Evolutionary conservation across 1,140 invertebrate genomes (phyloP), one percentile per base, ranked within the genome.

Genomic region (Leptopilina boulardi): DNA sequence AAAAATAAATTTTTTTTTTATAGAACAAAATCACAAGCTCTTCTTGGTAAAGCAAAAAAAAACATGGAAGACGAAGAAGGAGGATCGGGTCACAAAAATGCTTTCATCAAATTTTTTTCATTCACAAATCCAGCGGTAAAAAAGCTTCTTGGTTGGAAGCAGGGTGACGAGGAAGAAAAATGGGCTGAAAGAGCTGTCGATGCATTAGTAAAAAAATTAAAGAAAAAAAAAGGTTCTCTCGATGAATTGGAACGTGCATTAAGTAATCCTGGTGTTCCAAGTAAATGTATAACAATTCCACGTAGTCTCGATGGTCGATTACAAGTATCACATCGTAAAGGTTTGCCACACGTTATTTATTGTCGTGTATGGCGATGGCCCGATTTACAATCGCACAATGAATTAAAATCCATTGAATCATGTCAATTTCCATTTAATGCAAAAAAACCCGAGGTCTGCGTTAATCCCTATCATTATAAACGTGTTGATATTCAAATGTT

Each of bases 141-240:
- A 89, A 98, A 99, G 88, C 92, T 99, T 15, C 92, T 99, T 11
- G 98, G 98, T 15, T 99, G 98, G 98, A 99, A 99, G 90, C 97
- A 97, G 90, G 98, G 98, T 76, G 98, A 99, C 85, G 98, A 99
- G 91, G 98, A 99, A 91, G 98, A 99, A 86, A 99, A 99, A 93
- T 99, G 99, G 98, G 98, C 98, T 3, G 98, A 99, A 87, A 99
- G 99, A 87, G 99, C 99, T 0, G 98, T 99, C 0, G 98, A 99
- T 87, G 98, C 98, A 71, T 91, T 99, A 11, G 98, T 99, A 0
- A 99, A 99, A 90, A 99, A 99, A 88, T 88, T 99, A 10, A 99
- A 99, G 88, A 99, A 99, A 88, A 92, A 95, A 85, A 97, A 98
- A 93, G 96, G 98, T 85, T 98, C 97, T 15, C 96, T 99, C 15